phyloP scores from a whole-genome alignment of 2,113 vertebrate species.

The Naja naja region DNA sequence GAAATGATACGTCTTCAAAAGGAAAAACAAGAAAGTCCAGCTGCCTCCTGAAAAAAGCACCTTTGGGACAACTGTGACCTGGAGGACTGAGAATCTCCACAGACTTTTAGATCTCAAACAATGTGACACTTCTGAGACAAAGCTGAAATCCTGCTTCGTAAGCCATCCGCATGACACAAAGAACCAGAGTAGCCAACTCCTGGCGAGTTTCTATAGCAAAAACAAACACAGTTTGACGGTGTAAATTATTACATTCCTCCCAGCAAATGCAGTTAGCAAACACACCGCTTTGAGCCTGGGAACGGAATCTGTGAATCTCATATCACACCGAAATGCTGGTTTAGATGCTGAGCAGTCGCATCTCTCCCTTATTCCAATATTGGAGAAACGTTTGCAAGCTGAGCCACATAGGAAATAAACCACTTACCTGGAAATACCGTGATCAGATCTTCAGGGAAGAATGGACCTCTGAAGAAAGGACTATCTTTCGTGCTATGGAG shows the following conservation, averaged over 20 bases:
- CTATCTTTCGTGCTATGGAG: background rate
- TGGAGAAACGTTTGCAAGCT: background rate
- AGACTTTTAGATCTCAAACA: background rate
- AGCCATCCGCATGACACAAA: background rate
- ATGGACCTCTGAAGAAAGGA: background rate
- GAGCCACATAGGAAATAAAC: slow-evolving; percentile 2
- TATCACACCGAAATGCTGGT: background rate
- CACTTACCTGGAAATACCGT: background rate
- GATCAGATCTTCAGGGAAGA: background rate
- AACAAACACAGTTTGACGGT: background rate
- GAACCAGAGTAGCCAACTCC: background rate
- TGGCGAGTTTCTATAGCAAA: background rate
- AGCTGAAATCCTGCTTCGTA: background rate
- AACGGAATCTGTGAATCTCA: background rate
- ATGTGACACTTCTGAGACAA: background rate
- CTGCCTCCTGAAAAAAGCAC: no score
- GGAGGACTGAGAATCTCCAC: no score
- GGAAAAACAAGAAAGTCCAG: no score
- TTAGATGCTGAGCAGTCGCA: background rate
- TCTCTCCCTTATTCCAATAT: background rate
- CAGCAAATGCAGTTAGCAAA: background rate
- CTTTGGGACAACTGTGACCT: no score
- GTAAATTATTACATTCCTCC: background rate
- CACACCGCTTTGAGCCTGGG: background rate
- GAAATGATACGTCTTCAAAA: no score